Evolutionary conservation across 2,888 invertebrate genomes (phyloP).

Genomic region (Callosobruchus maculatus): DNA sequence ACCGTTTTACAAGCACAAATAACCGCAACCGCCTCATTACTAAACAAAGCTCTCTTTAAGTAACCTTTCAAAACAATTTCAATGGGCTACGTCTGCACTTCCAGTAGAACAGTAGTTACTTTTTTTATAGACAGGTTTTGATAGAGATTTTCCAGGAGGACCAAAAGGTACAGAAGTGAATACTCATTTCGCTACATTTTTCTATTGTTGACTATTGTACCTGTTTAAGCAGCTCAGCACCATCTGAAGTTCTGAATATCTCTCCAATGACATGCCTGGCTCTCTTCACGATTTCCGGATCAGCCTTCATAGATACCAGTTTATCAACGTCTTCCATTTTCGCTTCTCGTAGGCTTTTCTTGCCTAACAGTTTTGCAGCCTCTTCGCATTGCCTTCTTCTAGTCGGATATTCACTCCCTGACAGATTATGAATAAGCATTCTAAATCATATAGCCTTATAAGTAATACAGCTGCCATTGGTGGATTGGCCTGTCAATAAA

Average conservation of each 20-base stretch:
- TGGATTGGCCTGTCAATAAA: too few relatives aligned
- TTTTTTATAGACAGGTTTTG: too few relatives aligned
- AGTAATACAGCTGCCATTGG: too few relatives aligned
- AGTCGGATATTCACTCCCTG: conserved; percentile 77
- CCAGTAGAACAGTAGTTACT: too few relatives aligned
- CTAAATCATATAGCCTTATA: too few relatives aligned
- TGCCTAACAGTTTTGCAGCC: conserved; percentile 66
- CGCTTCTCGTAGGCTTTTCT: conserved; percentile 72
- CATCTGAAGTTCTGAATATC: conserved; percentile 72
- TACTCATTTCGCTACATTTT: neutral
- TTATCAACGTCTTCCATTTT: conserved; percentile 62
- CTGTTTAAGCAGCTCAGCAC: conserved; percentile 63
- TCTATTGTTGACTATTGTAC: neutral
- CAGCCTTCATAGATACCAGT: conserved; percentile 50
- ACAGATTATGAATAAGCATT: too few relatives aligned
- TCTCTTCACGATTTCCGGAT: conserved; percentile 61
- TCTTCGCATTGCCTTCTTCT: conserved; percentile 73
- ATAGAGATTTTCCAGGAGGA: too few relatives aligned
- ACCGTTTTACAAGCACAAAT: too few relatives aligned
- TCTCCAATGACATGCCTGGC: conserved; percentile 85
- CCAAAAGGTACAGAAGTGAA: neutral
- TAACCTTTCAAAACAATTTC: too few relatives aligned
- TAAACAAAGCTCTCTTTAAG: too few relatives aligned
- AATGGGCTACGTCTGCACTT: too few relatives aligned
- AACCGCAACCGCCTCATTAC: too few relatives aligned